A percentile compares a stretch with the other conserved stretches of the same genome.
phyloP scores from a whole-genome alignment of 2,797 vertebrate genomes.

The Cetoscarus ocellatus region DNA sequence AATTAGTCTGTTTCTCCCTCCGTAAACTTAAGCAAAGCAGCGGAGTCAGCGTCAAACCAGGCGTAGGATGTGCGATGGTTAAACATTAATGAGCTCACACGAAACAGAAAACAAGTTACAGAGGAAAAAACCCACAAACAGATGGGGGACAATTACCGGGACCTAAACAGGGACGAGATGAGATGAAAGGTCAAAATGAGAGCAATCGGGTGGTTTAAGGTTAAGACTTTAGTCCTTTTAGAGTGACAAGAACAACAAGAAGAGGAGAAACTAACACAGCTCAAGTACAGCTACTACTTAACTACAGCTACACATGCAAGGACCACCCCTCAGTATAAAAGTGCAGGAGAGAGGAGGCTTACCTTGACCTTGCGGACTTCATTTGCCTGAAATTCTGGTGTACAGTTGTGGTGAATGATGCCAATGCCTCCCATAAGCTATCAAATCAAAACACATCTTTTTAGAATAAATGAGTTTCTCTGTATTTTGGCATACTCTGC shows the following conservation, averaged over 20 bases:
- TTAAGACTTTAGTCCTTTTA: not conserved
- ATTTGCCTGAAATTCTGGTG: slow-evolving; percentile 96
- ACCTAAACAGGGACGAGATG: slow-evolving; percentile 43
- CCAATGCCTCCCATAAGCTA: slow-evolving; percentile 96
- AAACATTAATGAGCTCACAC: not conserved
- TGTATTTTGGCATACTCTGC: not conserved
- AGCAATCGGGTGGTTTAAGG: not conserved
- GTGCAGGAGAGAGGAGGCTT: slow-evolving; percentile 14
- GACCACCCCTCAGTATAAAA: not conserved
- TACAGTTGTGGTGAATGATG: slow-evolving; percentile 96
- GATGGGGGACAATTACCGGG: slow-evolving; percentile 43
- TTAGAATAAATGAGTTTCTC: not conserved
- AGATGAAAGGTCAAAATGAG: slow-evolving; percentile 11
- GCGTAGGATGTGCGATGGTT: not conserved
- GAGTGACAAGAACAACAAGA: not conserved
- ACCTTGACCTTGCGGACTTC: slow-evolving; percentile 96
- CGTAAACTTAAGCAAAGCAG: slow-evolving; percentile 2
- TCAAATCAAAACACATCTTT: not conserved
- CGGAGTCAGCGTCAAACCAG: slow-evolving; percentile 1
- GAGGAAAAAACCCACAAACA: not conserved
- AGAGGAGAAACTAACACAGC: not conserved
- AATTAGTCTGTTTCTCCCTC: rapidly evolving
- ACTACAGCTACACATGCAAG: not conserved
- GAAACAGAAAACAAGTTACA: not conserved
- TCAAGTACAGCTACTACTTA: too few relatives aligned